These are phyloP conservation scores for Philonicus albiceps DNA, from an alignment of 2,888 invertebrate species.

Conservation along the genomic window DNA sequence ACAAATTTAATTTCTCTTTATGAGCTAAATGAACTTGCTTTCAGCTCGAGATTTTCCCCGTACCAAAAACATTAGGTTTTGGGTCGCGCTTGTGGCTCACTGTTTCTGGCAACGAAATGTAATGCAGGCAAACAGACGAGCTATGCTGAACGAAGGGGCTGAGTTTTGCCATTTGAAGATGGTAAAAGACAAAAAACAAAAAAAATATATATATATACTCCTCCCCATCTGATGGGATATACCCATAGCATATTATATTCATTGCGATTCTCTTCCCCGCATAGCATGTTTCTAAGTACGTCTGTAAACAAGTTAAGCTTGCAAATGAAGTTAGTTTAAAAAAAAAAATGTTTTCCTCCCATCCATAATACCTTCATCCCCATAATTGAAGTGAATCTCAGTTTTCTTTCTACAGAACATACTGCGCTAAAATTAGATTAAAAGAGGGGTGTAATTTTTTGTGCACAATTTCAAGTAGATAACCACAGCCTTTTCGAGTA, in stretches of 20 bases:
- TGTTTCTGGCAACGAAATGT: constrained; percentile 1
- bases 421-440: neutral
- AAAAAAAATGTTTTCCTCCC: neutral
- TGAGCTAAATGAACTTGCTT: constrained; percentile 13
- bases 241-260: neutral
- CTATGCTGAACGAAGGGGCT: neutral
- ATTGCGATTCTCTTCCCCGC: neutral
- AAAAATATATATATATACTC: too few species aligned
- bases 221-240: neutral
- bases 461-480: neutral
- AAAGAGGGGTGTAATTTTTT: neutral
- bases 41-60: neutral
- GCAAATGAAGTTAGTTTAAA: constrained; percentile 2
- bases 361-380: neutral
- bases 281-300: neutral
- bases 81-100: neutral
- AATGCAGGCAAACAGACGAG: neutral
- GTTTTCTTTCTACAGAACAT: neutral
- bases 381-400: constrained; percentile 16
- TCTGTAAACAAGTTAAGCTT: neutral
- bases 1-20: constrained; percentile 34
- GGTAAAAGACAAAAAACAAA: neutral
- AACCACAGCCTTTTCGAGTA: neutral
- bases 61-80: constrained; percentile 12
- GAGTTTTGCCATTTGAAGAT: constrained; percentile 19